These are phyloP conservation scores for Cassiopea xamachana DNA, from an alignment of 30 jellyfish, hydroid and myxozoan species.

Conservation along the genomic window DNA sequence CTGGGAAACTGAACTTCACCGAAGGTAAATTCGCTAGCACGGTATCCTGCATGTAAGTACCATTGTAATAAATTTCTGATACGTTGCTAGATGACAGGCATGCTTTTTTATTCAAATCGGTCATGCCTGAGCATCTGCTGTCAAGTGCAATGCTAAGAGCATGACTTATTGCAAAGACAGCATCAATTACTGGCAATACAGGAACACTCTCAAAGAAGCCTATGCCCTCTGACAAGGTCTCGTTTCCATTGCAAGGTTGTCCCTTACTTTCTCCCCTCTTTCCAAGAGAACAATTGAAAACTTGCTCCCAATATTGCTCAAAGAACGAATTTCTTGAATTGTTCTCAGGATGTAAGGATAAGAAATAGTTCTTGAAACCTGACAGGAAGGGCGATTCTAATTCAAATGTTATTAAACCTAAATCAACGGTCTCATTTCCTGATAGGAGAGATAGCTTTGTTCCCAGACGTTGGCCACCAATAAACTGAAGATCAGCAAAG, in stretches of 20 bases:
- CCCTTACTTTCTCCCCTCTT: not conserved
- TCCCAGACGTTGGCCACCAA: conserved; percentile 63
- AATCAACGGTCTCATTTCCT: conserved; percentile 18
- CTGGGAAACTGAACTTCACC: conserved; percentile 2
- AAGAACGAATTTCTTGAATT: conserved; percentile 66
- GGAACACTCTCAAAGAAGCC: conserved; percentile 67
- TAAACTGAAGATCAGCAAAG: conserved; percentile 38
- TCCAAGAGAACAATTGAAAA: conserved; percentile 60
- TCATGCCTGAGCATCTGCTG: conserved; percentile 1
- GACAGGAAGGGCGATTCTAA: conserved; percentile 24
- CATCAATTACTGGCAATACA: conserved; percentile 76
- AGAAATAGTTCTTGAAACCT: conserved; percentile 60
- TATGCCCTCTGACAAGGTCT: conserved; percentile 28
- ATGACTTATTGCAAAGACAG: conserved; percentile 28
- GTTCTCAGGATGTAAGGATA: conserved; percentile 55
- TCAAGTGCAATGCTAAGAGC: conserved; percentile 16
- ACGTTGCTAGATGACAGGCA: not conserved
- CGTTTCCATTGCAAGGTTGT: conserved; percentile 4
- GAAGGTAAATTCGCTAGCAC: conserved; percentile 1
- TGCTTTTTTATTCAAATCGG: not conserved
- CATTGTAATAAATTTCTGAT: not conserved
- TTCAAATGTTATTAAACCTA: conserved; percentile 67
- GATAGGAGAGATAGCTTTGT: conserved; percentile 52
- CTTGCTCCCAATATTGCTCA: conserved; percentile 70
- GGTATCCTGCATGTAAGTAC: not conserved